Evolutionary conservation across 2,888 invertebrate species (phyloP).

Genomic region (Halictus quadricinctus): DNA sequence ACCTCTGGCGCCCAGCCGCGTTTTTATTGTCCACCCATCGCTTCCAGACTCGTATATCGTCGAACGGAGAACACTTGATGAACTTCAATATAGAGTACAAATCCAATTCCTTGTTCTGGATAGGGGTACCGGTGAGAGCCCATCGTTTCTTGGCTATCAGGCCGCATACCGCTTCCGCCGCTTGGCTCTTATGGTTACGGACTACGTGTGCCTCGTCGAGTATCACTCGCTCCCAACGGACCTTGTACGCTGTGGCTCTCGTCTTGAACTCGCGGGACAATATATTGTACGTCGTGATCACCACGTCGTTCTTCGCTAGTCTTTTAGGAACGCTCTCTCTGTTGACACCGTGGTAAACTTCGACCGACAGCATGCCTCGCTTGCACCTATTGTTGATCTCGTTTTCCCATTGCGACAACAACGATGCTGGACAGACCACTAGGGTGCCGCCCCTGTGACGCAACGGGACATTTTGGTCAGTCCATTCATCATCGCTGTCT

Average conservation of each 20-base stretch:
- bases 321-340: slow-evolving; percentile 84
- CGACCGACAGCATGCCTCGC: slow-evolving; percentile 85
- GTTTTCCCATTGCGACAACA: slow-evolving; percentile 94
- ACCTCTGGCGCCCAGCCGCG: slow-evolving; percentile 89
- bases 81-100: slow-evolving; percentile 92
- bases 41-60: slow-evolving; percentile 95
- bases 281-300: slow-evolving; percentile 94
- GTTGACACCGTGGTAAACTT: slow-evolving; percentile 91
- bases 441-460: slow-evolving; percentile 88
- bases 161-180: slow-evolving; percentile 88
- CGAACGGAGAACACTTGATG: slow-evolving; percentile 93
- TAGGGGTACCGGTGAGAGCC: slow-evolving; percentile 97
- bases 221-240: slow-evolving; percentile 93
- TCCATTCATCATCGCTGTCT: slow-evolving; percentile 71
- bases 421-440: slow-evolving; percentile 96
- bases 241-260: slow-evolving; percentile 78
- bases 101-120: slow-evolving; percentile 96
- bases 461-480: slow-evolving; percentile 22
- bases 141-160: slow-evolving; percentile 87
- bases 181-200: slow-evolving; percentile 92
- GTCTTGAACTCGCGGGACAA: slow-evolving; percentile 85
- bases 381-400: slow-evolving; percentile 88
- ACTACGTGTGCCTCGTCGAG: slow-evolving; percentile 97
- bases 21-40: slow-evolving; percentile 95
- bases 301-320: slow-evolving; percentile 90